A percentile compares a stretch with the other conserved stretches of the same genome.
Conservation (phyloP, 92 coral and sea anemone species). For the Ricordea florida region DNA sequence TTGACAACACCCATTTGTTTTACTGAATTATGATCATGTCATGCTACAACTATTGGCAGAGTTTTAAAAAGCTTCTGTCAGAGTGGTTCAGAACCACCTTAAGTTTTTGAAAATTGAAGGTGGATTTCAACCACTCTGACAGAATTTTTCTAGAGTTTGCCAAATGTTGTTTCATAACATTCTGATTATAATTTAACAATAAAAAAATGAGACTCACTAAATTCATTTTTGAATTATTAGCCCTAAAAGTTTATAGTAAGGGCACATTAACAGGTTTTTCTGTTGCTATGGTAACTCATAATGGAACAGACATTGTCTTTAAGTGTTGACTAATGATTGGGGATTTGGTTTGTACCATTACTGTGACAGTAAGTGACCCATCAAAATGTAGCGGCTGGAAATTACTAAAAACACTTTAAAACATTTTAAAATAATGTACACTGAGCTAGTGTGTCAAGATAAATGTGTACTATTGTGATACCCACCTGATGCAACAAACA, state of each 20-base stretch:
- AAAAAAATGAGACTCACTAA: not conserved
- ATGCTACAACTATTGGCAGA: not conserved
- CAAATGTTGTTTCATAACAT: too few species aligned
- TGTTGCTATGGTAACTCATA: not conserved
- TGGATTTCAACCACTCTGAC: not conserved
- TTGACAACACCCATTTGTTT: not conserved
- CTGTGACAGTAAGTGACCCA: constrained; percentile 9
- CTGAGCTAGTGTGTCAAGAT: not conserved
- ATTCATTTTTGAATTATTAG: not conserved
- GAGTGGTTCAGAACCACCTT: not conserved
- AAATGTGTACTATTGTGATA: not conserved
- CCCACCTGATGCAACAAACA: constrained; percentile 1
- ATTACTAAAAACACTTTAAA: not conserved
- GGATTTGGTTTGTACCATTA: not conserved
- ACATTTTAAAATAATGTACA: not conserved
- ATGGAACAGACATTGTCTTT: not conserved
- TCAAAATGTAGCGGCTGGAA: not conserved
- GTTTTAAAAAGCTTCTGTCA: not conserved
- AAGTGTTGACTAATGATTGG: not conserved
- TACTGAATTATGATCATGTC: constrained; percentile 1
- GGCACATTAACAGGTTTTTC: not conserved
- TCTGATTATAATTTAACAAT: not conserved
- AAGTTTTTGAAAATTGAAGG: not conserved
- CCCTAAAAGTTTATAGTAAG: not conserved
- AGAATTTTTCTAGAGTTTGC: not conserved